A percentile compares a stretch with the other conserved stretches of the same genome.
Evolutionary conservation across 2,888 invertebrate genomes (phyloP).

Genomic region (Cremastobaeus sp.): DNA sequence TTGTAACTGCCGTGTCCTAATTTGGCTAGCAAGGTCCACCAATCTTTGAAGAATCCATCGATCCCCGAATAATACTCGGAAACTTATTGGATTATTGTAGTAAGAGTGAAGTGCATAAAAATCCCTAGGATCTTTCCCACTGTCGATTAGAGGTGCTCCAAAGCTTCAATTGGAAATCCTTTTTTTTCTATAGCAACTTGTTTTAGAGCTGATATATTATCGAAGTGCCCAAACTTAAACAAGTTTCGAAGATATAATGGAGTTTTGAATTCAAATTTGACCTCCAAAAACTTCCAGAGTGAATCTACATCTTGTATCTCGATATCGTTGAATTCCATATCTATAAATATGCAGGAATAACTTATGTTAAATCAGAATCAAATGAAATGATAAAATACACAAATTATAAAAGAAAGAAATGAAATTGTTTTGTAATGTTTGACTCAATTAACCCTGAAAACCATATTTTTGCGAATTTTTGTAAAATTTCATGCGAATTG

Average conservation of each 20-base stretch:
- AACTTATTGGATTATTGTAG: constrained; percentile 2
- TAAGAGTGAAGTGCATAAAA: constrained; percentile 7
- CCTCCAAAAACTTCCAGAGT: constrained; percentile 2
- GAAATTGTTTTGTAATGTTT: too few relatives aligned
- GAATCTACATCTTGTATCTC: not conserved
- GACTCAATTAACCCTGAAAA: too few relatives aligned
- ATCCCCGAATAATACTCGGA: constrained; percentile 15
- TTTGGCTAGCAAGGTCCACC: not conserved
- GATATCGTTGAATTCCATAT: not conserved
- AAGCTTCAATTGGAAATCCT: constrained; percentile 5
- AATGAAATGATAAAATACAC: too few relatives aligned
- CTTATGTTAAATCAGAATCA: too few relatives aligned
- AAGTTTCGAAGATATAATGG: constrained; percentile 5
- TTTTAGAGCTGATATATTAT: constrained; percentile 9
- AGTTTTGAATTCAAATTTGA: constrained; percentile 4
- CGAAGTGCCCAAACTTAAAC: constrained; percentile 11
- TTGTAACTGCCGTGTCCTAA: not conserved
- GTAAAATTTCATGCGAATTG: too few relatives aligned
- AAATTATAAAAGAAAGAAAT: too few relatives aligned
- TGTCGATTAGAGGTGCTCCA: constrained; percentile 3
- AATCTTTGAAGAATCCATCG: not conserved
- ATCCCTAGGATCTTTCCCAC: constrained; percentile 6
- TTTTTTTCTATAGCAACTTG: constrained; percentile 9
- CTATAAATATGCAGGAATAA: too few relatives aligned
- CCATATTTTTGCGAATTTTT: too few relatives aligned